Evolutionary conservation across 2,113 vertebrate species (phyloP), one percentile per base, ranked within the genome.

Genomic region (Macheiramphus alcinus): DNA sequence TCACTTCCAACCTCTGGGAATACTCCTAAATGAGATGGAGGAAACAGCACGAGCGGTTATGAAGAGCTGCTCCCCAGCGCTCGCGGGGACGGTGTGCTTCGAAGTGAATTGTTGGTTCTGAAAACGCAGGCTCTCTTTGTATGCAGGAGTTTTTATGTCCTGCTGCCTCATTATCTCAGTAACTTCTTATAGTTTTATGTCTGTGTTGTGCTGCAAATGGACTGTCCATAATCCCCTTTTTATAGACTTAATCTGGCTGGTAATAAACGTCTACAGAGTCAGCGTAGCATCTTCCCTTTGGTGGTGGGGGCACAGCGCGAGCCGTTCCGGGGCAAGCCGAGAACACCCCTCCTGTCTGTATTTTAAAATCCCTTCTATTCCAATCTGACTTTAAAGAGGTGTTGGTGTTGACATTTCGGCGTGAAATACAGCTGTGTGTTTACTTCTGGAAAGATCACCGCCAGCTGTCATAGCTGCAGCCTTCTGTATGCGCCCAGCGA

Each of bases 401-500:
- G 45, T 7, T 78, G 70, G 40, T 38, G 50, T 36, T 90, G 82
- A 71, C 32, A 42, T 58, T 38, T 15, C 70, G 62, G 58, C 17
- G n/a, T 89, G 95, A 97, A 92, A 85, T 85, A 75, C 92, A 67
- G 74, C 47, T 4, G 90, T 43, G 82, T 93, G 94, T 96, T 98
- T 96, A 85, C 94, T 97, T 95, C 96, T 97, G 67, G 92, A 96
- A 98, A 96, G 95, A 95, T 97, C 97, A 92, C 66, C 3, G 7
- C 92, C 92, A 34, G 81, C 94, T 97, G 80, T 71, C 59, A 36
- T 21, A 5, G 96, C 94, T 83, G 80, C 59, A 76, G 52, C 38
- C 89, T 62, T 93, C 88, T 82, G 29, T 43, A 29, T 9, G 75
- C 8, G 8, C 52, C 55, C 93, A 72, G 61, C 19, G 31, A 40